Conservation (phyloP, 2,888 invertebrate genomes). For the Zaprionus obscuricornis region DNA sequence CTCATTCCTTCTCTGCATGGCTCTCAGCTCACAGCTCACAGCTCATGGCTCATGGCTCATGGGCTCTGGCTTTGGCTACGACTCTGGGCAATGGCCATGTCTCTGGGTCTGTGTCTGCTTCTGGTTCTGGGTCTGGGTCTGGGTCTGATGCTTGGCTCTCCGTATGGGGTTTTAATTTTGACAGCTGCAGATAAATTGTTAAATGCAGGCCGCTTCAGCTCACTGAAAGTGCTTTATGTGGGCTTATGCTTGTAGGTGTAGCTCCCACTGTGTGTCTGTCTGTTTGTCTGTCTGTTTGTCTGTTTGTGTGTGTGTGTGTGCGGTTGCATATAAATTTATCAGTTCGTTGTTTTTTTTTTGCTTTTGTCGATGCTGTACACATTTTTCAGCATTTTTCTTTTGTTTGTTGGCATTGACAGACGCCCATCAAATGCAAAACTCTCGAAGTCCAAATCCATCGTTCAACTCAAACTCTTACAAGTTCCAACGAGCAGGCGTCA, state of each 20-base stretch:
- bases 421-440: conserved; percentile 68
- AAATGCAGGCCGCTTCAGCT: conserved; percentile 75
- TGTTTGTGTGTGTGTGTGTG: conserved; percentile 26
- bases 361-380: conserved; percentile 62
- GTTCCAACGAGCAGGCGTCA: conserved; percentile 34
- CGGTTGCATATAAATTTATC: conserved; percentile 74
- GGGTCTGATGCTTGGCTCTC: conserved; percentile 53
- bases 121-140: conserved; percentile 30
- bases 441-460: conserved; percentile 15
- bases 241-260: conserved; percentile 67
- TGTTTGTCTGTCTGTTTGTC: background rate
- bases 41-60: conserved; percentile 9
- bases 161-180: conserved; percentile 82
- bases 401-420: conserved; percentile 75
- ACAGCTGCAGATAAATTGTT: conserved; percentile 83
- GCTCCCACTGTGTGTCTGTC: conserved; percentile 7
- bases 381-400: conserved; percentile 71
- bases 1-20: no score
- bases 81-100: conserved; percentile 8
- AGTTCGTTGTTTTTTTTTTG: conserved; percentile 14
- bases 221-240: conserved; percentile 75
- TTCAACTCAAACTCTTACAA: background rate
- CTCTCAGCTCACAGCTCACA: background rate
- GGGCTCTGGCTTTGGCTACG: conserved; percentile 8
- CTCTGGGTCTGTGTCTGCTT: background rate